Percentiles rank a stretch among this genome's conserved stretches.
Evolutionary conservation across 2,888 invertebrate species (phyloP).

Genomic region (Ectemnius continuus): DNA sequence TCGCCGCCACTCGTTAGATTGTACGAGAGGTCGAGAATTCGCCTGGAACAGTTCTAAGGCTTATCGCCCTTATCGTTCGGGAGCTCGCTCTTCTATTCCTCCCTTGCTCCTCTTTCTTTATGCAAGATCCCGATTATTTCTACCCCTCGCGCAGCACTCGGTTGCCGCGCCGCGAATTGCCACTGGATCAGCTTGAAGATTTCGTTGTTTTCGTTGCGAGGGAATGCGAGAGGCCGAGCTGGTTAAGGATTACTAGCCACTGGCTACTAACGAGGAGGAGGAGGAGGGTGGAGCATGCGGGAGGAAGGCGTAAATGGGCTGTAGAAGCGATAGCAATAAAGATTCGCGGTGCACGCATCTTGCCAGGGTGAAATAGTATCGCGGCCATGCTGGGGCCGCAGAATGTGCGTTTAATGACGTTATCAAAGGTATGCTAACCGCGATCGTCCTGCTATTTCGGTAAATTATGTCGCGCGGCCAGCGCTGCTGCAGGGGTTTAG

Average conservation of each 20-base stretch:
- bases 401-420: conserved; percentile 60
- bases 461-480: conserved; percentile 60
- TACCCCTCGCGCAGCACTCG: no score
- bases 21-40: conserved; percentile 42
- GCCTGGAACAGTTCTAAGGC: conserved; percentile 30
- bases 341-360: conserved; percentile 10
- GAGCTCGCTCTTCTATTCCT: conserved; percentile 11
- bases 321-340: background rate
- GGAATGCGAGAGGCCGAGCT: no score
- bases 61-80: conserved; percentile 42
- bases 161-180: no score
- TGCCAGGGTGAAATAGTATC: conserved; percentile 39
- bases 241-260: background rate
- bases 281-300: background rate
- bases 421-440: conserved; percentile 60
- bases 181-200: no score
- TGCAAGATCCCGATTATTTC: no score
- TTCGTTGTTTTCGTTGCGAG: no score
- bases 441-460: conserved; percentile 63
- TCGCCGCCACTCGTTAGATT: conserved; percentile 37
- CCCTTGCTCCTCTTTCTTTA: background rate
- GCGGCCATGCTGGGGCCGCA: conserved; percentile 34
- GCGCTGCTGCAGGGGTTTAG: conserved; percentile 41
- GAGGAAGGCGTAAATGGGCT: background rate
- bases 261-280: background rate